These are phyloP conservation scores for Argyrosomus regius DNA, from an alignment of 2,797 vertebrate species.

Conservation along the genomic window DNA sequence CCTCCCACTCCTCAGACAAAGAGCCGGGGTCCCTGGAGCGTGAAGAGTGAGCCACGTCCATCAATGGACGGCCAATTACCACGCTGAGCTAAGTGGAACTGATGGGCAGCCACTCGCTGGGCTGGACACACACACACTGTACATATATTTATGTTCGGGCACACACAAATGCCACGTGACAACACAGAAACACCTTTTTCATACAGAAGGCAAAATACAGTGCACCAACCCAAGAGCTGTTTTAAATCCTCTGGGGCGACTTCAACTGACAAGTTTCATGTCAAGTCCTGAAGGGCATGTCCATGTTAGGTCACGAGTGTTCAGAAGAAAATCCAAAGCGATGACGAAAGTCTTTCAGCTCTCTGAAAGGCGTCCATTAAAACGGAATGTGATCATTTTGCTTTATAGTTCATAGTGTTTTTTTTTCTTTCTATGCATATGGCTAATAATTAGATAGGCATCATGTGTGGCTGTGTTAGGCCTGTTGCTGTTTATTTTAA, in stretches of 20 bases:
- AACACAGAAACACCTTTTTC: conserved; percentile 35
- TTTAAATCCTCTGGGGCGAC: not conserved
- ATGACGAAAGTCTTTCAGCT: not conserved
- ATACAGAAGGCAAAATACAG: conserved; percentile 19
- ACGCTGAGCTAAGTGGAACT: conserved; percentile 80
- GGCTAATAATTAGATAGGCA: not conserved
- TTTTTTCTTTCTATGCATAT: too few species aligned
- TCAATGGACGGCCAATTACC: conserved; percentile 83
- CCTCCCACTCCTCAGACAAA: conserved; percentile 79
- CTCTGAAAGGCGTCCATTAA: not conserved
- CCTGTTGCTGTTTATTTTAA: not conserved
- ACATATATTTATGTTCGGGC: conserved; percentile 14
- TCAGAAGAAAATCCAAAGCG: not conserved
- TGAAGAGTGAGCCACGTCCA: conserved; percentile 81
- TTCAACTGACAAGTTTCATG: not conserved
- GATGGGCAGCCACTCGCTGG: conserved; percentile 72
- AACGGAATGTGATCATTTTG: not conserved
- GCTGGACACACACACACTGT: conserved; percentile 54
- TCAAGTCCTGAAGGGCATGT: not conserved
- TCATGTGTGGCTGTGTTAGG: not conserved
- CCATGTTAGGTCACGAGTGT: not conserved
- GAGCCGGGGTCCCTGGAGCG: conserved; percentile 77
- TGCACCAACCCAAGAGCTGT: not conserved
- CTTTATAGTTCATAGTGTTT: not conserved
- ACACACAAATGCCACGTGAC: conserved; percentile 21